Conservation (phyloP, 2,888 invertebrate genomes). For the Rhamnusium bicolor region DNA sequence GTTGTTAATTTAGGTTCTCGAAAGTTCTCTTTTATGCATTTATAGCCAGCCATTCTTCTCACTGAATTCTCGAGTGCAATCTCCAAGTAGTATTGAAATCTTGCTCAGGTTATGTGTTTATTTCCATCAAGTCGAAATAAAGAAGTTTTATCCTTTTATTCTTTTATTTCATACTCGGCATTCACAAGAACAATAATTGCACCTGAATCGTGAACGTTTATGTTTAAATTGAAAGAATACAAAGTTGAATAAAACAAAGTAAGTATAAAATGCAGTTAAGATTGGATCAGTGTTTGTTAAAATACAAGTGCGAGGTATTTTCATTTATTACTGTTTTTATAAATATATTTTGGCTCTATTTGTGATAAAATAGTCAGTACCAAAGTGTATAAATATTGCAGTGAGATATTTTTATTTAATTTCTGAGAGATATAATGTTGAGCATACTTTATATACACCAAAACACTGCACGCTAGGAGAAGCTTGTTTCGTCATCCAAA, state of each 20-base stretch:
- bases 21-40: background rate
- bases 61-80: background rate
- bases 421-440: no score
- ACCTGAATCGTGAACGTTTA: background rate
- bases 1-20: background rate
- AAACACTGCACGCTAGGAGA: no score
- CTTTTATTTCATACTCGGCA: background rate
- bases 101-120: conserved; percentile 1
- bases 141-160: background rate
- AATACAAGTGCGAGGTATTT: no score
- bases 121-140: conserved; percentile 1
- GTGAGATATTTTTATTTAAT: no score
- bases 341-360: no score
- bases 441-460: no score
- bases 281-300: background rate
- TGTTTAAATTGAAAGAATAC: background rate
- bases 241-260: background rate
- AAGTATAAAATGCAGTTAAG: no score
- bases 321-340: no score
- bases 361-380: no score
- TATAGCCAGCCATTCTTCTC: background rate
- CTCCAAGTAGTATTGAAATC: conserved; percentile 5
- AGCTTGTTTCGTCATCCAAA: no score
- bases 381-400: no score
- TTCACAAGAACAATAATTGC: background rate